Evolutionary conservation across 2,888 invertebrate genomes (phyloP).

Genomic region (Athetis lepigone): DNA sequence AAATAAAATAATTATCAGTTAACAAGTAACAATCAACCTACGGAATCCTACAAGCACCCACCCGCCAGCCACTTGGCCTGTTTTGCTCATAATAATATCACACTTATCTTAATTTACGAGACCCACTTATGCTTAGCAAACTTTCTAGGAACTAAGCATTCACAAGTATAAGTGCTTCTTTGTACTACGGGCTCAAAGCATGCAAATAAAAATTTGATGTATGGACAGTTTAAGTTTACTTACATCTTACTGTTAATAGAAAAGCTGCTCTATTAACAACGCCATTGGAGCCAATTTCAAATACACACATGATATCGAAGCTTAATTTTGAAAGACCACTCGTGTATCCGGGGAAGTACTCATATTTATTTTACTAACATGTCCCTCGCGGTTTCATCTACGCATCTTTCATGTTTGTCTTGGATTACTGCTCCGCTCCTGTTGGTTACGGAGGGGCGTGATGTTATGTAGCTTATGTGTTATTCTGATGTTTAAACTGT

Average conservation of each 20-base stretch:
- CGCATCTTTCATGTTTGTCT: no score
- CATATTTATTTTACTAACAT: background rate
- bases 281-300: background rate
- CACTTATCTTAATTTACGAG: constrained; percentile 3
- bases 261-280: background rate
- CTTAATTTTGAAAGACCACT: background rate
- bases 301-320: background rate
- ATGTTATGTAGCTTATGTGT: no score
- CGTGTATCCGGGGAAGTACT: constrained; percentile 25
- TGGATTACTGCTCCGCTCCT: no score
- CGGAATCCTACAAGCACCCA: no score
- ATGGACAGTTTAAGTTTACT: background rate
- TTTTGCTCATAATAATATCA: constrained; percentile 6
- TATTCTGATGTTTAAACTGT: no score
- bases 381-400: no score
- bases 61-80: no score
- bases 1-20: no score
- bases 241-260: background rate
- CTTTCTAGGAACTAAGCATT: constrained; percentile 19
- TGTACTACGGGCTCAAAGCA: constrained; percentile 1
- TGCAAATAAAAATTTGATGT: constrained; percentile 20
- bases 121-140: background rate
- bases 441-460: no score
- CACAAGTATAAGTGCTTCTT: background rate
- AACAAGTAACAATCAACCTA: no score